These are phyloP conservation scores for Synanthedon andrenaeformis DNA, from an alignment of 2,888 invertebrate genomes.

Conservation along the genomic window DNA sequence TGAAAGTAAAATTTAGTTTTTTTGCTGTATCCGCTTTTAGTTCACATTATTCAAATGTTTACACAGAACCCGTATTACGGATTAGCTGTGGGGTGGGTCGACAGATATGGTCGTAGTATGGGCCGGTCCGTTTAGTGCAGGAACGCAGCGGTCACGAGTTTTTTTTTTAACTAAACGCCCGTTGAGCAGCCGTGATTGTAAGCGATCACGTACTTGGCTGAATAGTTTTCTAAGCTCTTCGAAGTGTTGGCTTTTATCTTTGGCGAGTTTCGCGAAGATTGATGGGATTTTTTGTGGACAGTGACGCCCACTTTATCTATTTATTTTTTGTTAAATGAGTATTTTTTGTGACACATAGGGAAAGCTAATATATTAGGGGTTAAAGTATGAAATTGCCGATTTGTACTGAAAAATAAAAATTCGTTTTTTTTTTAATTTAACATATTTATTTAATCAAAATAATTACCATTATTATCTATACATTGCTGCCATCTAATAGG, in stretches of 20 bases:
- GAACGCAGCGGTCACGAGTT: background rate
- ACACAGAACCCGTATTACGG: background rate
- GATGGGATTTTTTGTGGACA: slow-evolving; percentile 3
- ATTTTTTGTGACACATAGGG: too few relatives aligned
- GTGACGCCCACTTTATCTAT: slow-evolving; percentile 5
- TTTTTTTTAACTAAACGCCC: background rate
- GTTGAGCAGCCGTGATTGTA: background rate
- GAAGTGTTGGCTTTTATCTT: background rate
- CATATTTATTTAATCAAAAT: too few relatives aligned
- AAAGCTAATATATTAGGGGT: too few relatives aligned
- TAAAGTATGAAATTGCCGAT: too few relatives aligned
- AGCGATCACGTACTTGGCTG: background rate
- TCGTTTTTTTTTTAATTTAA: too few relatives aligned
- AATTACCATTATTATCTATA: too few relatives aligned
- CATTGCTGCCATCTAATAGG: too few relatives aligned
- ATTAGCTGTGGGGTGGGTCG: background rate
- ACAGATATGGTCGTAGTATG: slow-evolving; percentile 11
- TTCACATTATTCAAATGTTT: background rate
- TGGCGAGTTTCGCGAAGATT: background rate
- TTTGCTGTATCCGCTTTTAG: background rate
- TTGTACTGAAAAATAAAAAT: too few relatives aligned
- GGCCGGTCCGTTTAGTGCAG: slow-evolving; percentile 5
- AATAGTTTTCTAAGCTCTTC: background rate
- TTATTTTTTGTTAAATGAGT: too few relatives aligned
- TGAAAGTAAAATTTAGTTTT: background rate